A percentile compares a stretch with the other conserved stretches of the same genome.
Evolutionary conservation across 2,888 invertebrate genomes (phyloP).

Genomic region (Trimorus sp.): DNA sequence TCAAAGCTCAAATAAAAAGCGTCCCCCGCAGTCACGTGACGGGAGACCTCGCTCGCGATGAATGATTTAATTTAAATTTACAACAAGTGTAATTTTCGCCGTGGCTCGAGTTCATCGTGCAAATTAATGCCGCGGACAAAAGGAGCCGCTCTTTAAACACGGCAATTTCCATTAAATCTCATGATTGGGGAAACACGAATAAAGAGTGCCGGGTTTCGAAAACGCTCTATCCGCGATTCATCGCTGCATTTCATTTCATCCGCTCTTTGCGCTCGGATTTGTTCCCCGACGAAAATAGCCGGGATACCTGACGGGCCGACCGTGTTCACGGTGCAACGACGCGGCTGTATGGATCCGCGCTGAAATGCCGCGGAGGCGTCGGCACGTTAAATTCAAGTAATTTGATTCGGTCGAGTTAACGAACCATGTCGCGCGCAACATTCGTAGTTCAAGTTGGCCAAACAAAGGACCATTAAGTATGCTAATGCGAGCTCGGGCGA

Average conservation of each 20-base stretch:
- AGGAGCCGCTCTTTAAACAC: slow-evolving; percentile 25
- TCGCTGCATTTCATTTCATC: slow-evolving; percentile 44
- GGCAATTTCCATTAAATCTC: slow-evolving; percentile 47
- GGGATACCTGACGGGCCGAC: slow-evolving; percentile 56
- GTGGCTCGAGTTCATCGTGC: slow-evolving; percentile 24
- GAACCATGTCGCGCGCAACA: slow-evolving; percentile 78
- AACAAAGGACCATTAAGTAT: slow-evolving; percentile 80
- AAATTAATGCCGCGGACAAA: slow-evolving; percentile 38
- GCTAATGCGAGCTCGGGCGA: slow-evolving; percentile 74
- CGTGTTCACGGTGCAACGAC: slow-evolving; percentile 61
- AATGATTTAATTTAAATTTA: slow-evolving; percentile 16
- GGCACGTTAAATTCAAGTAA: slow-evolving; percentile 78
- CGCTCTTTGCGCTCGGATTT: slow-evolving; percentile 49
- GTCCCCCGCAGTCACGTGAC: too few relatives aligned
- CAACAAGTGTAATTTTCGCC: slow-evolving; percentile 11
- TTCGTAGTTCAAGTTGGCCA: slow-evolving; percentile 78
- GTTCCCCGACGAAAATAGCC: slow-evolving; percentile 57
- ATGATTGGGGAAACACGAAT: slow-evolving; percentile 34
- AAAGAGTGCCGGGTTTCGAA: slow-evolving; percentile 42
- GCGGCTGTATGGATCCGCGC: slow-evolving; percentile 62
- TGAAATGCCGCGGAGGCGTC: slow-evolving; percentile 76
- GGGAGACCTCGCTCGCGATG: too few relatives aligned
- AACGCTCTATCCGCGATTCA: slow-evolving; percentile 47
- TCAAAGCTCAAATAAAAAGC: too few relatives aligned
- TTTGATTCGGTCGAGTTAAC: slow-evolving; percentile 79